Evolutionary conservation across 2,797 vertebrate genomes (phyloP), one percentile per base, ranked within the genome.

Genomic region (Rhinatrema bivittatum): DNA sequence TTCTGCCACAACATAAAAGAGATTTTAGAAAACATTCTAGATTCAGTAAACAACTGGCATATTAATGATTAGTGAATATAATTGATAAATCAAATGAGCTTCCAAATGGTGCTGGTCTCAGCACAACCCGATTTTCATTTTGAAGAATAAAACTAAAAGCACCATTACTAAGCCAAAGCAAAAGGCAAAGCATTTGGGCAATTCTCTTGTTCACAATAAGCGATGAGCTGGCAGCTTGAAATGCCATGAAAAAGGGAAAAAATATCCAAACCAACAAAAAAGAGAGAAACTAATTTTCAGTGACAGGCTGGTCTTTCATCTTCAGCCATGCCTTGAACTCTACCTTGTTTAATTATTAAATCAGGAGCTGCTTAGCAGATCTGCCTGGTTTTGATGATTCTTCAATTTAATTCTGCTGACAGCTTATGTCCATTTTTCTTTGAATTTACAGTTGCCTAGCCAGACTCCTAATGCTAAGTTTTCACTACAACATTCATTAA

Each of bases 311-410:
- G 43, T 68, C 87, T 91, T 89, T 89, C 79, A 91, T 89, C 78
- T 76, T 50, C 51, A 76, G 69, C 72, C 73, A 64, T 52, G 72
- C 76, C 85, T 81, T 87, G 81, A 88, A 86, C 81, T 83, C 67
- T 68, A 71, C 76, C 75, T 78, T 78, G 77, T 81, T 91, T 90
- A 90, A 91, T 90, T 88, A 90, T 90, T 88, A 86, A 85, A 85
- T 74, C 81, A 70, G 69, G 76, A 77, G 73, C 73, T 65, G 70
- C 60, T 62, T 72, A 38, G 56, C 62, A 81, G 73, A 70, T 66
- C 70, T 55, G 60, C 70, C 76, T 72, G 48, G 61, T 80, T 82
- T 78, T 89, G 86, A 91, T 82, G 82, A 72, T 72, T 87, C 68
- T 82, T 82, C 87, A 87, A 91, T 89, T 77, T 76, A 68, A 60